Base-by-base conservation (phyloP, 1,140 invertebrate genomes). In the Hormaphis cornu region DNA sequence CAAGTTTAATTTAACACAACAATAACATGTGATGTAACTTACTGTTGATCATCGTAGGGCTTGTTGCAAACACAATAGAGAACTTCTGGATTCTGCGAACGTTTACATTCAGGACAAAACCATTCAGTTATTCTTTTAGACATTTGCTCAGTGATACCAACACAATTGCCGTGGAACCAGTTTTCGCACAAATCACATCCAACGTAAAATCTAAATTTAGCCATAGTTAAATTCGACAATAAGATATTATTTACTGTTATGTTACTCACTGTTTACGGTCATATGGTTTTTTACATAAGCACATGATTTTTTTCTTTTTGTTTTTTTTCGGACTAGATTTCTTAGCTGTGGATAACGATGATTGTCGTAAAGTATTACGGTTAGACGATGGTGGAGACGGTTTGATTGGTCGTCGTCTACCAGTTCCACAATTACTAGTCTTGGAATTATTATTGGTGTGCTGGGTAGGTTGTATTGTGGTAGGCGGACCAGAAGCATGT, bases 151-250 rank as follows among this genome's bases (percentile, higher is more conserved):
- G 92, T 93, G 46, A 98, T 90, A 22, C 90, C 92, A 2, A 98
- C 93, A 78, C 97, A 99, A 74, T 92, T 88, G 2, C 94, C 94
- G 78, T 99, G 96, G 81, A 97, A 98, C 95, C 95, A 98, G 80
- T 97, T 96, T 73, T 91, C 93, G 78, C 96, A 99, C 69, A 93
- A 80, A 79, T 97, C 95, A 80, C 97, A 99, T 37, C 93, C 93
- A 72, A 98, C 92, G 79, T 98, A 98, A 79, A 98, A 97, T 78
- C 91, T 94, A 75, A 73, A 71, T 66, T 71, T 72, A 72, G 72
- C 58, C n/a, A 8, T 61, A 72, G 20, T 63, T 50, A 61, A 20
- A 53, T 22, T 56, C 56, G 50, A 71, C 40, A 0, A 37, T 53
- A 16, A 14, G 4, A 42, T 16, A 22, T 14, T 18, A 42, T 1